Base-by-base conservation (phyloP, 2,888 invertebrate species). In the Galeruca laticollis region DNA sequence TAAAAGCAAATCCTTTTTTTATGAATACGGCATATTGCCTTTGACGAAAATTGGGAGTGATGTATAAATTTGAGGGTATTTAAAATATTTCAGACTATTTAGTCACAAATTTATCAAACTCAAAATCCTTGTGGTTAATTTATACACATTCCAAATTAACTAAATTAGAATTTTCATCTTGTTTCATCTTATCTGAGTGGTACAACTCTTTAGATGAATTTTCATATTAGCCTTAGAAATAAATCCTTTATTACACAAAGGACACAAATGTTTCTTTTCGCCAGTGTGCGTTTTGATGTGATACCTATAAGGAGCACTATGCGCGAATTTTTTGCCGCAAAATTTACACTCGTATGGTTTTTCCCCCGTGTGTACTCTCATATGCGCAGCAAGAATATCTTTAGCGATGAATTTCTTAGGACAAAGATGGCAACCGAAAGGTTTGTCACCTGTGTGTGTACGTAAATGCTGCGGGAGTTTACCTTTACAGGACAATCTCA, bases 381-480 rank as follows among this genome's bases (percentile, higher is more conserved):
- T 75, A 64, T 83, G 82, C 6, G 77, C 75, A 0, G 63, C 75
- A 10, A 83, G 71, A 60, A 78, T 76, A 59, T 77, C 77, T 37
- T 73, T 75, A 10, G 73, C 69, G 47, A 73, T 75, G 52, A 73
- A 75, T 31, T 51, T 47, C 31, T 75, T 75, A 5, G 71, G 72
- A 52, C 75, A 75, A 26, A 69, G 37, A 4, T 54, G 20, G 35
- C 75, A 75, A n/a, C 67, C 67, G 70, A 89, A 75, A 9, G 76
- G 76, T 43, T 72, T 71, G 20, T 77, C 73, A 2, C 75, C 75
- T 0, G 77, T 75, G 59, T 77, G 77, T 1, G 75, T 74, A 13
- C 74, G 57, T n/a, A 72, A 20, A 47, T 77, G 77, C 31, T 73
- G 82, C 21, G 87, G 88, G 73, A 89, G 82, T 83, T 89, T 77